Evolutionary conservation across 2,113 vertebrate species (phyloP), one percentile per base, ranked within the genome.

Genomic region (Myanophis thanlyinensis): DNA sequence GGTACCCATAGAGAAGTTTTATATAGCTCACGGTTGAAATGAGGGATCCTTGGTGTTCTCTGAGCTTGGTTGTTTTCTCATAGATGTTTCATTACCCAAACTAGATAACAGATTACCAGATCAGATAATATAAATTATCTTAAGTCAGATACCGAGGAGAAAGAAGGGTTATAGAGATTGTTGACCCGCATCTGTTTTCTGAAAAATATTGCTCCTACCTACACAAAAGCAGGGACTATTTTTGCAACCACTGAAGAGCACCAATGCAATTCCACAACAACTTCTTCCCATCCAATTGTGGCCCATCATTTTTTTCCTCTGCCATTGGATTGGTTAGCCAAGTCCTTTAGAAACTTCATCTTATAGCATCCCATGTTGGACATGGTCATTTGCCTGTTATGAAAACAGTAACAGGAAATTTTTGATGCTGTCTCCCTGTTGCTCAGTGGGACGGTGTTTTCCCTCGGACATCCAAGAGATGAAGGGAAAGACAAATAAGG

Each of bases 361-460:
- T 93, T 89, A n/a, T n/a, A 49, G 52, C 4, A 3, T 92, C 87
- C 40, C 95, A 93, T 90, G 93, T 95, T 93, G 91, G 94, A 22
- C 89, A 90, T 51, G 91, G 95, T 95, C 53, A 88, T 96, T 96
- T 96, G 94, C 89, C 95, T 80, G 80, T 93, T 93, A 96, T 95
- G 95, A 27, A 93, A 96, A 94, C 93, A 97, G 89, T 93, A 91
- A 94, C 91, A 90, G 94, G 87, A 93, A 92, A 95, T 52, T 56
- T 89, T 89, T 51, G 9, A 67, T 54, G 86, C 93, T 92, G 95
- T 94, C 96, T 48, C 93, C 0, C 94, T 94, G 88, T 59, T 91
- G 89, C 93, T 95, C 96, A 96, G 95, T 94, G 92, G 94, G 94
- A 84, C 89, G 95, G 96, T 94, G 89, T 96, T 97, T 96, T 96